Base-by-base conservation (phyloP, 2,888 invertebrate genomes). In the Dimorphilus gyrociliatus region DNA sequence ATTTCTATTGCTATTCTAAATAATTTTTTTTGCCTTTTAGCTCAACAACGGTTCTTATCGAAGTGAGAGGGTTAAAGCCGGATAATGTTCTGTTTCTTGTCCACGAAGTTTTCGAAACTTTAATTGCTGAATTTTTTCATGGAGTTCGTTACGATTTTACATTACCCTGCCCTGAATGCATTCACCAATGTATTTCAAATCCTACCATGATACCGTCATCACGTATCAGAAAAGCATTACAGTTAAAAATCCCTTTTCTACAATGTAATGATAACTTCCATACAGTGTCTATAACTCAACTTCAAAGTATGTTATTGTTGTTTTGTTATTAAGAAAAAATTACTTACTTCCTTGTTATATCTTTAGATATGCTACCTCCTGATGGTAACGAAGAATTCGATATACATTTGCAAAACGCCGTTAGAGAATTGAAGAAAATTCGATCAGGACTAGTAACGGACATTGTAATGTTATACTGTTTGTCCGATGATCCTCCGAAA, bases 251-350 rank as follows among this genome's bases (percentile, higher is more conserved):
- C 6, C 54, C 56, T 4, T 60, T 60, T 37, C 37, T 60, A 16
- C 60, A 60, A 41, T 60, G 60, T 48, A 51, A 53, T 30, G 50
- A 53, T 16, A 45, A 47, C 33, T 60, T 60, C 42, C 59, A 60
- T 36, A 52, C 51, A 12, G 41, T 58, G 5, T 50, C 58, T 7
- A 44, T 60, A 4, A 41, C 47, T 19, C 56, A 59, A 33, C 44
- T 60, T 7, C 51, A 52, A 43, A 50, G 56, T 56, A 33, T 28
- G 15, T 14, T n/a, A n/a, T n/a, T 21, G 21, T 10, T 21, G 21
- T n/a, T n/a, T 21, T 21, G 8, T 21, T 21, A 21, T 10, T 10
- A 29, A 16, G 14, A 25, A 25, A 7, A 8, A 25, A 13, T 13
- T 25, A 25, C 14, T 8, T 25, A 25, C 7, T 13, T n/a, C 7